Base-by-base conservation (phyloP, 2,888 invertebrate species). In the Zygothrica quintamaculata region DNA sequence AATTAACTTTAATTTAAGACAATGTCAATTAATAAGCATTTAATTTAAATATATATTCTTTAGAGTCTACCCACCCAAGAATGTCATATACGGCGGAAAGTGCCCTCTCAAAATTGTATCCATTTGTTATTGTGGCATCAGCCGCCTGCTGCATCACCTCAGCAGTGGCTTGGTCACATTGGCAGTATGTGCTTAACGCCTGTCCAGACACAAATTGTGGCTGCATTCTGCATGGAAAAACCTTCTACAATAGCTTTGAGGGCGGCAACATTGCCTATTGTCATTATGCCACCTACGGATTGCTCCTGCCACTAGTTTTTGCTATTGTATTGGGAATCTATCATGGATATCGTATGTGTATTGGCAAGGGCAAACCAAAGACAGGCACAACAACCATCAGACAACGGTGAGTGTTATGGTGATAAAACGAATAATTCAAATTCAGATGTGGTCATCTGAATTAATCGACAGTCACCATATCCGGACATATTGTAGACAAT, bases 271-370 rank as follows among this genome's bases (percentile, higher is more conserved):
- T 93, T 64, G 93, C 93, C 0, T 93, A 93, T 61, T 95, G 95
- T 75, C 90, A 94, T 65, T 95, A 93, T 92, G 93, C 94, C n/a
- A 93, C 94, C 51, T 94, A 94, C 77, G 95, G 94, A 1, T 93
- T 94, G 1, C 74, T 95, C 7, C 91, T 94, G 9, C 92, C 94
- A 25, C 89, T 95, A 25, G 90, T 93, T n/a, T 93, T 94, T 84
- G 92, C 93, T 13, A 84, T 94, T 5, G 92, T 93, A n/a, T 92
- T 95, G 91, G 92, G 93, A 2, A 91, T 93, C 58, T 95, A 94
- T 80, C 95, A 95, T 88, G 94, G 94, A 82, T 94, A 94, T 88
- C 92, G 95, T 87, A 94, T 94, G 13, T 94, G 93, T 77, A 93
- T 94, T 60, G 93, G 92, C 75, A 92, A 92, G 82, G 93, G 93